Conservation (phyloP, 30 jellyfish, hydroid and myxozoan genomes). For the Chrysaora quinquecirrha region DNA sequence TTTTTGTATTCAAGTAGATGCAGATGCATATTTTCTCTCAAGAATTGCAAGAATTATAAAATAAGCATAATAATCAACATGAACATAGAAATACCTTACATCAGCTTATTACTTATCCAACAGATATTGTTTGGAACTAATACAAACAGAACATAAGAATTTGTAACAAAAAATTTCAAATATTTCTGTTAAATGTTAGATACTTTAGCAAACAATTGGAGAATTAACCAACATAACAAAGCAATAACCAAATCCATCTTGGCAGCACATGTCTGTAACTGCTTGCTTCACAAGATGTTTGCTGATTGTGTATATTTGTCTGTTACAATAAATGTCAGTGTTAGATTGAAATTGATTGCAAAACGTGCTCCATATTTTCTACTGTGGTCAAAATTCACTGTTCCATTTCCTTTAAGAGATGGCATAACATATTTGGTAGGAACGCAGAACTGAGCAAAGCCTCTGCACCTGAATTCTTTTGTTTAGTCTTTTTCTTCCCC, state of each 20-base stretch:
- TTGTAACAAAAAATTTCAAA: no score
- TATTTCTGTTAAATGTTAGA: no score
- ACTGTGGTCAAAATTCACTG: neutral
- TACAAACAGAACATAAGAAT: no score
- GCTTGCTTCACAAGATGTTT: neutral
- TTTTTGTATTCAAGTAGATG: no score
- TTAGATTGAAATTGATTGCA: neutral
- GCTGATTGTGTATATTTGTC: neutral
- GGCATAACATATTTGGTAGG: slow-evolving; percentile 14
- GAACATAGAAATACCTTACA: no score
- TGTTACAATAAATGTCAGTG: slow-evolving; percentile 12
- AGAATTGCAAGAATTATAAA: no score
- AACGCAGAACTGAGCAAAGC: slow-evolving; percentile 9
- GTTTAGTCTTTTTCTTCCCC: slow-evolving; percentile 13
- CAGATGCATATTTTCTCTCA: no score
- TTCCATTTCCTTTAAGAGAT: slow-evolving; percentile 3
- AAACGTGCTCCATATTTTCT: neutral
- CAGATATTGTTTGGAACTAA: no score
- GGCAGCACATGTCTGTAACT: slow-evolving; percentile 3
- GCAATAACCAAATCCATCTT: slow-evolving; percentile 28
- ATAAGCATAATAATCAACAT: no score
- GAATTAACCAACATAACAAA: no score
- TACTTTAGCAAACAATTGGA: no score
- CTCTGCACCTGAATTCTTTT: neutral
- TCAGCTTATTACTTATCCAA: no score